phyloP scores from a whole-genome alignment of 2,888 invertebrate genomes.

The Catocala nupta region DNA sequence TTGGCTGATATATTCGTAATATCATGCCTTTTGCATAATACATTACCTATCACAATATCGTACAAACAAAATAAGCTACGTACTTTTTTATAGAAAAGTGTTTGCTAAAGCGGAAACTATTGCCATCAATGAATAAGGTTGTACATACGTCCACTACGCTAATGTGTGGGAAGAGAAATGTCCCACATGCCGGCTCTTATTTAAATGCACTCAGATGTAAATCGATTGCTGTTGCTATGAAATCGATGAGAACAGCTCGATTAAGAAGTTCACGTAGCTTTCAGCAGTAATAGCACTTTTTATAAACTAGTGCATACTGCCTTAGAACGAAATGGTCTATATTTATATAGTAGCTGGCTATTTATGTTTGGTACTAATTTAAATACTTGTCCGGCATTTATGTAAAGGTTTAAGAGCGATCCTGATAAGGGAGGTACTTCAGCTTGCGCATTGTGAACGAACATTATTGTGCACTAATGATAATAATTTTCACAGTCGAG shows the following conservation, averaged over 20 bases:
- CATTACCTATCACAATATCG: no score
- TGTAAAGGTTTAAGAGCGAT: slow-evolving; percentile 20
- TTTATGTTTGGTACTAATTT: slow-evolving; percentile 8
- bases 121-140: slow-evolving; percentile 1
- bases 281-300: slow-evolving; percentile 12
- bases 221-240: slow-evolving; percentile 11
- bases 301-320: neutral
- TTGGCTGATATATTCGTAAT: no score
- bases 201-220: slow-evolving; percentile 1
- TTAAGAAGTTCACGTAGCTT: slow-evolving; percentile 10
- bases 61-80: no score
- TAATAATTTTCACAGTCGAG: slow-evolving; percentile 83
- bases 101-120: neutral
- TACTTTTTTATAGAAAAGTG: neutral
- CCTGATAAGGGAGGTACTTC: slow-evolving; percentile 40
- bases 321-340: neutral
- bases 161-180: slow-evolving; percentile 4
- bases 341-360: neutral
- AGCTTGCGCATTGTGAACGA: slow-evolving; percentile 48
- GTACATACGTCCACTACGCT: neutral
- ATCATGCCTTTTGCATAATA: no score
- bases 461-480: slow-evolving; percentile 75
- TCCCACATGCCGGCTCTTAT: neutral
- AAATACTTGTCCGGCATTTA: slow-evolving; percentile 15
- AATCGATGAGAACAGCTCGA: slow-evolving; percentile 15